Evolutionary conservation across 2,113 vertebrate species (phyloP), one percentile per base, ranked within the genome.

Genomic region (Corythornis madagascariensis): DNA sequence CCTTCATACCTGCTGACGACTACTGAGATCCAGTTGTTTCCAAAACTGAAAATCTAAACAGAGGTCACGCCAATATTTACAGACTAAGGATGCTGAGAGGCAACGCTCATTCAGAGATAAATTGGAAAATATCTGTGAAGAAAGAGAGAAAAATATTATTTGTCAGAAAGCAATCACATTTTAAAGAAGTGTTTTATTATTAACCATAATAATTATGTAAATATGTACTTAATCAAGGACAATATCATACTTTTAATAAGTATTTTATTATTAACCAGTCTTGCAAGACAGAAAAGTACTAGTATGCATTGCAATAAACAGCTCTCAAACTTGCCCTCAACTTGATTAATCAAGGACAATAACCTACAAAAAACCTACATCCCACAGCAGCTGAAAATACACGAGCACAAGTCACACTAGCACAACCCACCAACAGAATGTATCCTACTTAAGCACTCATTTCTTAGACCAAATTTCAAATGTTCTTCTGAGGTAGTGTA

Each of bases 21-120:
- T 99, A 96, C 99, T 99, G 96, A 99, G 99, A 96, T 99, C 99
- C 65, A 99, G 97, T 95, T 99, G 99, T 96, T 99, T 99, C 99
- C 99, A 99, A 97, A 99, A 99, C 95, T 99, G 99, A 97, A 99
- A 99, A 97, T 99, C 99, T 97, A 99, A 98, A 97, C 99, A 99
- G 84, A 99, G 99, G 75, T 99, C 99, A 89, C 98, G 98, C 99
- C 99, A 99, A 67, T 99, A 99, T 96, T 99, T 99, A 97, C 99
- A 99, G 82, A 99, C 99, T 97, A 99, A 97, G 11, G 99, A 99
- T 42, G 98, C 99, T 91, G 98, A 98, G 89, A 99, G 98, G 97
- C 99, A 99, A 70, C 99, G 98, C 52, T 99, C 99, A 96, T 99
- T 99, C 97, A 99, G 97, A 42, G 99, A 99, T 92, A 99, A 97